phyloP scores from a whole-genome alignment of 2,888 invertebrate genomes.

The Pterostichus niger region DNA sequence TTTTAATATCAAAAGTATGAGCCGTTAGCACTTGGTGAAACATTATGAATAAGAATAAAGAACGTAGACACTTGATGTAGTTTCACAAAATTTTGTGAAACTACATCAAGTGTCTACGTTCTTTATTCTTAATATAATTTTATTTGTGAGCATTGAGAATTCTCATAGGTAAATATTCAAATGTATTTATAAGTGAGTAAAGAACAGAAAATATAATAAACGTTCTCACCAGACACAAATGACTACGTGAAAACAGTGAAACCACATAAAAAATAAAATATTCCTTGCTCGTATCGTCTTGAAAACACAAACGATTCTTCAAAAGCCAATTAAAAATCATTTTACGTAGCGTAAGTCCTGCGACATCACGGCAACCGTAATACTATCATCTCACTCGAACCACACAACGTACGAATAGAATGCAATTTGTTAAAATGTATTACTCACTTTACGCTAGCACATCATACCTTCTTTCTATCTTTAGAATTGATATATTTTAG shows the following conservation, averaged over 20 bases:
- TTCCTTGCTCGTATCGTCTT: constrained; percentile 53
- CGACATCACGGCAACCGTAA: constrained; percentile 43
- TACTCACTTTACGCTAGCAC: background rate
- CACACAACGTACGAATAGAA: background rate
- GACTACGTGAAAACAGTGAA: constrained; percentile 57
- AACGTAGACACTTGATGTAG: too few relatives aligned
- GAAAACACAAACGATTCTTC: constrained; percentile 51
- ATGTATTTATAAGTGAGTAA: too few relatives aligned
- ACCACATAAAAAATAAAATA: constrained; percentile 52
- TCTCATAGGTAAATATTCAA: too few relatives aligned
- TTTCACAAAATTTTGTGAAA: too few relatives aligned
- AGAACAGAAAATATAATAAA: constrained; percentile 19
- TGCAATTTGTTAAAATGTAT: background rate
- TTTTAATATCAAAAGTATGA: too few relatives aligned
- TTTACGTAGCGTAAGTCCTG: constrained; percentile 57
- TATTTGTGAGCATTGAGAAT: too few relatives aligned
- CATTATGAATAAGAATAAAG: too few relatives aligned
- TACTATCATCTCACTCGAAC: background rate
- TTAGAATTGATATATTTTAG: too few relatives aligned
- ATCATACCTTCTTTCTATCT: too few relatives aligned
- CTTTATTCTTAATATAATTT: too few relatives aligned
- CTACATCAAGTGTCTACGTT: too few relatives aligned
- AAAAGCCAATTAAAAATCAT: constrained; percentile 63
- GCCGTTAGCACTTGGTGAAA: too few relatives aligned
- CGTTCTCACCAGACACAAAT: constrained; percentile 28